Conservation (phyloP, 1,140 invertebrate genomes). For the Mycetomoellerius zeteki region DNA sequence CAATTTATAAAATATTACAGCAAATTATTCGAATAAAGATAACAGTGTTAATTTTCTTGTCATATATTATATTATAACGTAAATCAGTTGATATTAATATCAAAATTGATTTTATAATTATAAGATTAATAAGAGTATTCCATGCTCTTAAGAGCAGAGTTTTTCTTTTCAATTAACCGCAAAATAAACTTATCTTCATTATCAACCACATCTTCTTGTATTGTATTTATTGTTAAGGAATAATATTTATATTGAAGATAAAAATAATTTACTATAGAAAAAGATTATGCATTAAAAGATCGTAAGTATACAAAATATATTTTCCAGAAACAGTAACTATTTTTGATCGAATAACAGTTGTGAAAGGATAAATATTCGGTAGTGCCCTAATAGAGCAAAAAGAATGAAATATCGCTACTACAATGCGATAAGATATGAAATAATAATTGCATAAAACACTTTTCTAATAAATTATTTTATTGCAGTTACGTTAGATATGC, state of each 20-base stretch:
- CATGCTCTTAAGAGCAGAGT: background rate
- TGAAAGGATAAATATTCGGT: background rate
- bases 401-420: background rate
- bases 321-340: background rate
- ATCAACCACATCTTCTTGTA: background rate
- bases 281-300: background rate
- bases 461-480: slow-evolving; percentile 8
- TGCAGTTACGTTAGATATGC: background rate
- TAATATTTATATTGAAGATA: background rate
- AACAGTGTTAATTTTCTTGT: background rate
- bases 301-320: background rate
- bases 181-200: background rate
- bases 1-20: background rate
- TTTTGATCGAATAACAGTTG: background rate
- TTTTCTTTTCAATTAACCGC: background rate
- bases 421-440: background rate
- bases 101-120: background rate
- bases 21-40: background rate
- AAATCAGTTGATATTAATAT: background rate
- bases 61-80: background rate
- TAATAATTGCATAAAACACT: background rate
- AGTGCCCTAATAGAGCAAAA: background rate
- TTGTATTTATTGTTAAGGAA: background rate
- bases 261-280: slow-evolving; percentile 4
- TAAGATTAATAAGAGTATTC: background rate